Evolutionary conservation across 2,888 invertebrate species (phyloP), one percentile per base, ranked within the genome.

Genomic region (Athetis lepigone): DNA sequence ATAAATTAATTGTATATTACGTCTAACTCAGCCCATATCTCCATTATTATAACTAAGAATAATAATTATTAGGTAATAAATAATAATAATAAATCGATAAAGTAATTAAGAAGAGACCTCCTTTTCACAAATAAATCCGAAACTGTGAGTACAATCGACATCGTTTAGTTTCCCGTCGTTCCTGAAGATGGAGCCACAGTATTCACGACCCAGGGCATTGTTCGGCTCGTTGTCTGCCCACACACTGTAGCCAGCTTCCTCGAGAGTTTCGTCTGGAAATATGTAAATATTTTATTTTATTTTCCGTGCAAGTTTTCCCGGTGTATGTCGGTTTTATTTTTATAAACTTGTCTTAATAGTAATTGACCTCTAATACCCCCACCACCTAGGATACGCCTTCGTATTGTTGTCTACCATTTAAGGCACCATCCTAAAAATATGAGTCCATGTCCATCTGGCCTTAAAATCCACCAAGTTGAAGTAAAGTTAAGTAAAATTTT

Each of bases 191-290:
- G 85, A 77, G 2, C 91, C 92, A 52, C 92, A 93, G 64, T 85
- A 82, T 43, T 92, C 92, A 0, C 70, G 72, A 0, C 23, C 16
- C 0, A 23, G 2, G 0, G 67, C 49, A 65, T 92, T 92, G 77
- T 92, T 92, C 0, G 92, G 92, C 45, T 92, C 92, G 23, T 86
- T 81, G 0, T 74, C 77, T 0, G 88, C 75, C 92, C 92, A 93
- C 7, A 66, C 61, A 16, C 59, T 75, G 83, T 74, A 92, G 0
- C 92, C 93, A 0, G 92, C 90, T 46, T 90, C 83, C 21, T 88
- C 80, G 13, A 92, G 74, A 0, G 91, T 91, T 79, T 92, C 83
- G 49, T 92, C 92, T 93, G 83, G 11, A 82, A 85, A 52, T n/a
- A 37, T 11, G 13, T 2, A n/a, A 13, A 4, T 25, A 13, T 33